phyloP scores from a whole-genome alignment of 2,888 invertebrate genomes.

The Blastobasis adustella region DNA sequence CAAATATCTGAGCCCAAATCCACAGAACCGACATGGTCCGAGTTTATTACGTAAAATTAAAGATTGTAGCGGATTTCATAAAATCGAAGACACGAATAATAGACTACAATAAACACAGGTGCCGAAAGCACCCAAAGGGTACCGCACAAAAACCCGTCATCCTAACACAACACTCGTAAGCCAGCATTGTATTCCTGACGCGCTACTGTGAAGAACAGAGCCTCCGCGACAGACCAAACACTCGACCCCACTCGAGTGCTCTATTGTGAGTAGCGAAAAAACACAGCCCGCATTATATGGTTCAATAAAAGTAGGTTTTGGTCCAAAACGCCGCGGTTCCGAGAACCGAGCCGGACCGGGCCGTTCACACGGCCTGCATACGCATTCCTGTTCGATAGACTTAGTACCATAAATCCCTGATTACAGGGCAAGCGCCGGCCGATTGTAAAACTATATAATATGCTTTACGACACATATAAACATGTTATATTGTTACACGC shows the following conservation, averaged over 20 bases:
- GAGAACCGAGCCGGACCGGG: constrained; percentile 38
- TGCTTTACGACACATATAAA: constrained; percentile 55
- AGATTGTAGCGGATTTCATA: too few species aligned
- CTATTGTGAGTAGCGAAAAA: constrained; percentile 40
- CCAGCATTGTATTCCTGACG: constrained; percentile 11
- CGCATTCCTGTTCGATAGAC: constrained; percentile 51
- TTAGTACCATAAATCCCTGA: constrained; percentile 64
- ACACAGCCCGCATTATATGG: constrained; percentile 45
- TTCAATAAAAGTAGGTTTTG: constrained; percentile 64
- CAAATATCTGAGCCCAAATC: too few species aligned
- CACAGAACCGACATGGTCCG: too few species aligned
- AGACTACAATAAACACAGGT: too few species aligned
- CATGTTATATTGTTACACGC: constrained; percentile 18
- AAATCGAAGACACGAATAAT: too few species aligned
- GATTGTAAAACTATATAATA: constrained; percentile 56
- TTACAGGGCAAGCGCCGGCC: constrained; percentile 59
- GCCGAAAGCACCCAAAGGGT: too few species aligned
- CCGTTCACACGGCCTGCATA: constrained; percentile 49
- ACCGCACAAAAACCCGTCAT: not conserved
- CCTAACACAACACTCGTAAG: constrained; percentile 39
- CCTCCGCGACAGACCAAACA: too few species aligned
- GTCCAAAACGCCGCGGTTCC: constrained; percentile 62
- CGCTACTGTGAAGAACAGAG: too few species aligned
- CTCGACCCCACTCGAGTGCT: constrained; percentile 12
- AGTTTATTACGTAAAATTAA: too few species aligned